phyloP scores from a whole-genome alignment of 2,113 vertebrate species.

The Fulica atra region DNA sequence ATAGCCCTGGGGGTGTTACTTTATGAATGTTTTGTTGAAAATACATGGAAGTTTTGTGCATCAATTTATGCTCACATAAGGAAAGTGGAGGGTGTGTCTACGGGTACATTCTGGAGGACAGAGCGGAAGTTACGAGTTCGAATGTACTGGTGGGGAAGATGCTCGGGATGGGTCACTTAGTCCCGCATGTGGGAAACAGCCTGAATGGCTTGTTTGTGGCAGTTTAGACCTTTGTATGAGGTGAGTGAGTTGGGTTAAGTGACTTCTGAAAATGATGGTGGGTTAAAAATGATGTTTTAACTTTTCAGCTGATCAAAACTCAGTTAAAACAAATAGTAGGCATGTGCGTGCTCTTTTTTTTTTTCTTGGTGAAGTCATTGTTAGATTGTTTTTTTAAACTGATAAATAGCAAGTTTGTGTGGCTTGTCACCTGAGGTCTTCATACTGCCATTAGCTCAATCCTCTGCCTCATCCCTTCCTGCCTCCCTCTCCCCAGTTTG shows the following conservation, averaged over 20 bases:
- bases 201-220: fast-evolving
- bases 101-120: fast-evolving
- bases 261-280: neutral
- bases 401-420: neutral
- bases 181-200: fast-evolving
- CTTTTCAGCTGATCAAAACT: neutral
- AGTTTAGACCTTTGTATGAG: neutral
- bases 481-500: neutral
- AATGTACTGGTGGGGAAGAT: neutral
- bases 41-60: neutral
- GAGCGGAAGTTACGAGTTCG: neutral
- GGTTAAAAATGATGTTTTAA: neutral
- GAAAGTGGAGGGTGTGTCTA: neutral
- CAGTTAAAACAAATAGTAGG: neutral
- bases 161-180: neutral
- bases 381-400: neutral
- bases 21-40: neutral
- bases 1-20: neutral
- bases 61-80: neutral
- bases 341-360: neutral
- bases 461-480: neutral
- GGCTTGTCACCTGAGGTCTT: neutral
- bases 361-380: neutral
- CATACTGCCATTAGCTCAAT: neutral
- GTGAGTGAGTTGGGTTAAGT: neutral